Evolutionary conservation across 2,113 vertebrate species (phyloP), one percentile per base, ranked within the genome.

Genomic region (Plestiodon gilberti): DNA sequence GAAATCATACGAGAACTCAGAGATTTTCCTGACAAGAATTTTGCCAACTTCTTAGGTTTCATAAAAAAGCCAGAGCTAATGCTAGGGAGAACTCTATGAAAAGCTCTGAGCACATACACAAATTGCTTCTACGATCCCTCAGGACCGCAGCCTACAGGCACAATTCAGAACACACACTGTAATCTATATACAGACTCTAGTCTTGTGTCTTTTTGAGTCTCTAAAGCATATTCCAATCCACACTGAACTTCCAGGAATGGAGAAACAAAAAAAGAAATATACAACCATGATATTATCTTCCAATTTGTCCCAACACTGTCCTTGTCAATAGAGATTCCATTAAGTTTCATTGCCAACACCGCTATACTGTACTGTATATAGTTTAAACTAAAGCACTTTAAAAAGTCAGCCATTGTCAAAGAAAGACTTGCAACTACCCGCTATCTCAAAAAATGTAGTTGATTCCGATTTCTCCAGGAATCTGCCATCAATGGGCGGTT

Each of bases 381-480:
- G 38, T 64, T 76, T n/a, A n/a, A n/a, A n/a, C 52, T 38, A 35
- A 86, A 85, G 23, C 57, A 55, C 30, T 79, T 70, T 35, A n/a
- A 76, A 76, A 76, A 76, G 76, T 76, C 73, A 84, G 40, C 10
- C 57, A 86, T 30, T 74, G 40, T 52, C 7, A 84, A 35, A 18
- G 52, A 17, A 52, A 71, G 13, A 71, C 40, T 52, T 81, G 59
- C 23, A 73, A 80, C 20, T 81, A 81, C 67, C 78, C 18, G 57
- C 57, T 81, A 62, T 62, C 57, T 86, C 78, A 57, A 73, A 86
- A 86, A 86, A 43, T 17, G 40, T 15, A 57, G 59, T 35, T 65
- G 78, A 86, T 30, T 25, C 40, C 6, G 8, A 73, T 59, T 81
- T 40, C 43, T 74, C 59, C 33, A 38, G 6, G 15, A 23, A 22